Conservation (phyloP, 2,113 vertebrate genomes). For the Diadophis punctatus region DNA sequence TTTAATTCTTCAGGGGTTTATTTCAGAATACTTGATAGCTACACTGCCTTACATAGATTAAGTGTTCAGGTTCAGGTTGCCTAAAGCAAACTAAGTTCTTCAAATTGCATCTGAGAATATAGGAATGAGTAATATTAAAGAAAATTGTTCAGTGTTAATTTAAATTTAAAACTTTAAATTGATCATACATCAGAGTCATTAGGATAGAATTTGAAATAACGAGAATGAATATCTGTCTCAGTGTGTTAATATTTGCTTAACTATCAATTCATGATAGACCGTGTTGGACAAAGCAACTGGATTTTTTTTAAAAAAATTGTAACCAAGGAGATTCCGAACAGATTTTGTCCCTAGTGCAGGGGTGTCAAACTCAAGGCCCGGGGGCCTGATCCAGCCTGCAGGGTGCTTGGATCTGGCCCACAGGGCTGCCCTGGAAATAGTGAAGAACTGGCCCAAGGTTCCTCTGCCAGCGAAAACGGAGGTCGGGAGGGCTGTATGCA, state of each 20-base stretch:
- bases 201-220: neutral
- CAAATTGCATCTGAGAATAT: neutral
- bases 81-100: neutral
- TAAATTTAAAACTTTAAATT: neutral
- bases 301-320: neutral
- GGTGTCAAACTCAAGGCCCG: too few species aligned
- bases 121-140: neutral
- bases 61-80: neutral
- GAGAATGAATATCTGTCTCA: neutral
- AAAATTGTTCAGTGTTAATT: neutral
- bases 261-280: too few species aligned
- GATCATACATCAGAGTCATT: neutral
- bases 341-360: neutral
- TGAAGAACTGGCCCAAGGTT: too few species aligned
- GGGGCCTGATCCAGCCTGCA: too few species aligned
- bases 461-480: too few species aligned
- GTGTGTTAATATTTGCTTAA: neutral
- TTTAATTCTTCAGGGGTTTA: neutral
- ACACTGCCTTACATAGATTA: neutral
- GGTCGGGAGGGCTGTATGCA: too few species aligned
- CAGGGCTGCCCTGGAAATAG: too few species aligned
- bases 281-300: neutral
- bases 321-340: neutral
- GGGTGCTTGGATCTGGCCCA: too few species aligned
- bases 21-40: neutral